Conservation (phyloP, 2,113 vertebrate genomes). For the Alligator mississippiensis region DNA sequence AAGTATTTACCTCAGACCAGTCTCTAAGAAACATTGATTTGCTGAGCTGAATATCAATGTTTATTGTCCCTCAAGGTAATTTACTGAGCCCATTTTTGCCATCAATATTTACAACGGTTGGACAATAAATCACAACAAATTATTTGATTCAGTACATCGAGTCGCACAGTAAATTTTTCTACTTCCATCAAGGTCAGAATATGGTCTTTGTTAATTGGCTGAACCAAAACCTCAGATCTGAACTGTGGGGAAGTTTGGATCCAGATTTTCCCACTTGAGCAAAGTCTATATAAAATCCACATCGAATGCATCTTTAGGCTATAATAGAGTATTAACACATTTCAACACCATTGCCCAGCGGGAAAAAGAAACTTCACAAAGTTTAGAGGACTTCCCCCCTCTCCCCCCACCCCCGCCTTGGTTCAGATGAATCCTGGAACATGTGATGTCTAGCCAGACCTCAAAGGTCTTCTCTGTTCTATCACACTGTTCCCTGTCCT, state of each 20-base stretch:
- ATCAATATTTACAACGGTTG: slow-evolving; percentile 30
- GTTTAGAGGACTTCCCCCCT: not conserved
- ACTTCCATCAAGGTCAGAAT: not conserved
- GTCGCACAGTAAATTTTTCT: not conserved
- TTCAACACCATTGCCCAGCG: not conserved
- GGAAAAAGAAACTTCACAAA: not conserved
- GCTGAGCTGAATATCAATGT: not conserved
- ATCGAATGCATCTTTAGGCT: not conserved
- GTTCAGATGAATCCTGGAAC: not conserved
- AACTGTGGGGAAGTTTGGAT: not conserved
- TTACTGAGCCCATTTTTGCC: not conserved
- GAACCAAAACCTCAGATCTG: not conserved
- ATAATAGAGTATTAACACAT: not conserved
- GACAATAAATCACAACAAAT: not conserved
- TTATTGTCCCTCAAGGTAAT: slow-evolving; percentile 8
- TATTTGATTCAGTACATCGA: not conserved
- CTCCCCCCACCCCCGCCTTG: not conserved
- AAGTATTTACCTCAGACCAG: not conserved
- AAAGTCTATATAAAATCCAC: not conserved
- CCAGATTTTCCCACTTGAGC: not conserved
- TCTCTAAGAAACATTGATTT: not conserved
- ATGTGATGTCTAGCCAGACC: fast-evolving
- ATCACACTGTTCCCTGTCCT: not conserved
- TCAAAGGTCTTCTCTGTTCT: not conserved
- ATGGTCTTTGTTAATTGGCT: not conserved